Evolutionary conservation across 2,888 invertebrate genomes (phyloP), one percentile per base, ranked within the genome.

Genomic region (Xanthia togata): DNA sequence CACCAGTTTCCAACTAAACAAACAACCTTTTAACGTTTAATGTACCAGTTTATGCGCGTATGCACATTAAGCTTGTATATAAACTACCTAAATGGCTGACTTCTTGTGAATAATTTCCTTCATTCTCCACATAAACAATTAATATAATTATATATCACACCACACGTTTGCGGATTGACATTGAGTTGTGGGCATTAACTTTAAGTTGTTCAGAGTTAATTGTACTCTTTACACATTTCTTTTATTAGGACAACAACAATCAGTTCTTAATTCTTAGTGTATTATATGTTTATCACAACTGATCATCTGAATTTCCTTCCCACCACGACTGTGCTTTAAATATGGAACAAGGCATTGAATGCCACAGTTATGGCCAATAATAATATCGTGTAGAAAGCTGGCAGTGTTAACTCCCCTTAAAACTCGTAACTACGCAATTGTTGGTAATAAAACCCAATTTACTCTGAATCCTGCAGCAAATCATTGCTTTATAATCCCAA

Each of bases 1-100:
- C 95, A 95, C 96, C 94, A 96, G 95, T 96, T 96, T 94, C 91
- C 91, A 93, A 93, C 90, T 92, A 94, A 93, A 92, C 90, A 91
- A 92, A 92, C 92, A 93, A 93, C 93, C 92, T 94, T 93, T 94
- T 93, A 92, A 92, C 91, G 91, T 91, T 93, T 91, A 91, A 86
- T 85, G 84, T 78, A 87, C 85, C 79, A 81, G 78, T 85, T 89
- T 77, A 86, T 83, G 79, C 81, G 38, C 76, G 73, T 81, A 82
- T 73, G 80, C 76, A 75, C 76, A 81, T 81, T 84, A 84, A 74
- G 71, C 65, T 83, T 76, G 60, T 76, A 44, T 35, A 65, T 72
- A 83, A 79, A 78, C 71, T 85, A 87, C 84, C 74, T 79, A 76
- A 80, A 86, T 76, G 62, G 75, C 69, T 79, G 41, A 62, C 50